Evolutionary conservation across 2,888 invertebrate species (phyloP).

Genomic region (Ophioninae sp.): DNA sequence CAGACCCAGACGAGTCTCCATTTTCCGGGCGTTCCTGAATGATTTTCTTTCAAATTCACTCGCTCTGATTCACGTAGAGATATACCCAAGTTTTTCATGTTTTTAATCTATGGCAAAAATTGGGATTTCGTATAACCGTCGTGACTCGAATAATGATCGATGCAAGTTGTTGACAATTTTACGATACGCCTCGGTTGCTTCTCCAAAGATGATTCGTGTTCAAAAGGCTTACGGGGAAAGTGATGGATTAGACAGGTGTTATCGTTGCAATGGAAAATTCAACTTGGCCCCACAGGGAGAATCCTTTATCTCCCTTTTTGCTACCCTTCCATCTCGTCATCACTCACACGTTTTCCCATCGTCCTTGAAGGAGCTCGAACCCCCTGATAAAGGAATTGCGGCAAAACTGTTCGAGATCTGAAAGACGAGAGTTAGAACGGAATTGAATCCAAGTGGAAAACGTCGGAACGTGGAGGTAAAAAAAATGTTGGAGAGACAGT

Average conservation of each 20-base stretch:
- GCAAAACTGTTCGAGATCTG: not conserved
- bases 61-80: not conserved
- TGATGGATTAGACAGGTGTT: constrained; percentile 12
- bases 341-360: constrained; percentile 17
- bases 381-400: constrained; percentile 3
- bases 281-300: not conserved
- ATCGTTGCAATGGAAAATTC: constrained; percentile 11
- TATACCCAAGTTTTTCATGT: not conserved
- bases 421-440: constrained; percentile 21
- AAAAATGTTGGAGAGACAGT: constrained; percentile 25
- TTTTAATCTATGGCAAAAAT: not conserved
- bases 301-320: not conserved
- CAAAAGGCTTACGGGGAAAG: constrained; percentile 10
- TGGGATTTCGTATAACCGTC: not conserved
- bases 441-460: constrained; percentile 38
- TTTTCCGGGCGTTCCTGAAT: not conserved
- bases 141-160: too few relatives aligned
- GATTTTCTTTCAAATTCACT: not conserved
- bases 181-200: not conserved
- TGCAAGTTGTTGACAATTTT: not conserved
- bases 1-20: not conserved
- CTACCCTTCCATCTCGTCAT: constrained; percentile 8
- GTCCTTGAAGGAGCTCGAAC: not conserved
- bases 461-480: not conserved
- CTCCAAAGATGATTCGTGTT: constrained; percentile 13